These are phyloP conservation scores for Ischnus inquisitorius DNA, from an alignment of 2,888 invertebrate species.

Conservation along the genomic window DNA sequence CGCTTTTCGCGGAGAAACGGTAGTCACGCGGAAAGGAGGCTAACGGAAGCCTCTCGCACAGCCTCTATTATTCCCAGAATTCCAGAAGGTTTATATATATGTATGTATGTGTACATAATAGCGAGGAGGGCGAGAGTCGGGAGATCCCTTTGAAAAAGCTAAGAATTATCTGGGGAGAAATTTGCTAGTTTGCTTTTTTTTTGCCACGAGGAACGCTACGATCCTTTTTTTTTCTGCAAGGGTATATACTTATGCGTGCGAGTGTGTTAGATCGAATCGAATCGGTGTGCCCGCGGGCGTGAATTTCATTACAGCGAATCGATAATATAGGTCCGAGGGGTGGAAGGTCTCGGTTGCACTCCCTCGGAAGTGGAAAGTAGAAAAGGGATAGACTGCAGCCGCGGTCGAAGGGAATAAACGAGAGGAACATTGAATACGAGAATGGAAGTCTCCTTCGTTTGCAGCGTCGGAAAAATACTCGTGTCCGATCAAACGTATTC, in stretches of 20 bases:
- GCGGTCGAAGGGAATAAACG: constrained; percentile 50
- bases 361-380: neutral
- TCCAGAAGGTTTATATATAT: constrained; percentile 13
- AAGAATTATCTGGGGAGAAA: constrained; percentile 39
- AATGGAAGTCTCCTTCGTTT: constrained; percentile 42
- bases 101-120: neutral
- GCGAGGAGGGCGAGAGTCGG: neutral
- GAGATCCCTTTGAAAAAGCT: constrained; percentile 3
- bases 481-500: constrained; percentile 53
- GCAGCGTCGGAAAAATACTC: constrained; percentile 3
- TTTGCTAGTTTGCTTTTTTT: constrained; percentile 21
- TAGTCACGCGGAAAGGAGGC: constrained; percentile 43
- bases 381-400: neutral
- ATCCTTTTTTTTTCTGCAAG: constrained; percentile 4
- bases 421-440: constrained; percentile 56
- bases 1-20: constrained; percentile 26
- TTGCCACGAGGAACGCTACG: constrained; percentile 8
- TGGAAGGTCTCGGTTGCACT: constrained; percentile 21
- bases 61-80: constrained; percentile 53
- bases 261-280: constrained; percentile 27
- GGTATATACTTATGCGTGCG: constrained; percentile 20
- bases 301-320: constrained; percentile 65
- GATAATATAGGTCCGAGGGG: constrained; percentile 55
- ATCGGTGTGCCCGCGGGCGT: constrained; percentile 34
- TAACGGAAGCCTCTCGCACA: constrained; percentile 46